Conservation (phyloP, 2,797 vertebrate genomes). For the Macrochelys suwanniensis region DNA sequence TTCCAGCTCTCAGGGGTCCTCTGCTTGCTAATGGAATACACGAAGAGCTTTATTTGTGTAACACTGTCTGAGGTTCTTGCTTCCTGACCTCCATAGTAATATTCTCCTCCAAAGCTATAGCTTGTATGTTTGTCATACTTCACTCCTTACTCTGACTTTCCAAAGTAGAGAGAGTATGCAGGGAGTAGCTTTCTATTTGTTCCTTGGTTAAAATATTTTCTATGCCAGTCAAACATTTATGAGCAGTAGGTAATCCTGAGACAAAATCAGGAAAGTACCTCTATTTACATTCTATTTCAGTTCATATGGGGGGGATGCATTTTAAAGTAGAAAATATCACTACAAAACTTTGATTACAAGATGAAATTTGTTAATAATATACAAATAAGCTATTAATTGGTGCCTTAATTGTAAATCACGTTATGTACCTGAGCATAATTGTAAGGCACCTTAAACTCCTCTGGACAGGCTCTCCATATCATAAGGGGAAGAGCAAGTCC, state of each 20-base stretch:
- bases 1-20: not conserved
- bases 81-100: not conserved
- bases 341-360: not conserved
- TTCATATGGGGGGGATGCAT: not conserved
- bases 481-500: not conserved
- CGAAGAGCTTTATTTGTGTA: not conserved
- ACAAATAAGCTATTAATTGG: not conserved
- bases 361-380: not conserved
- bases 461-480: not conserved
- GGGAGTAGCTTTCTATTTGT: not conserved
- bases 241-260: not conserved
- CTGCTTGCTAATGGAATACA: not conserved
- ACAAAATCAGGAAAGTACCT: not conserved
- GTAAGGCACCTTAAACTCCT: not conserved
- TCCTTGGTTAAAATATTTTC: not conserved
- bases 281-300: not conserved
- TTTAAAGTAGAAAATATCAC: not conserved
- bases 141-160: not conserved
- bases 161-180: not conserved
- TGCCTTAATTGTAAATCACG: not conserved
- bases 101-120: not conserved
- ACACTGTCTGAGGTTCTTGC: not conserved
- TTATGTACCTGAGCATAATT: not conserved
- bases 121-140: not conserved
- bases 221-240: not conserved